phyloP scores from a whole-genome alignment of 2,888 invertebrate genomes.

The Catocala sponsa region DNA sequence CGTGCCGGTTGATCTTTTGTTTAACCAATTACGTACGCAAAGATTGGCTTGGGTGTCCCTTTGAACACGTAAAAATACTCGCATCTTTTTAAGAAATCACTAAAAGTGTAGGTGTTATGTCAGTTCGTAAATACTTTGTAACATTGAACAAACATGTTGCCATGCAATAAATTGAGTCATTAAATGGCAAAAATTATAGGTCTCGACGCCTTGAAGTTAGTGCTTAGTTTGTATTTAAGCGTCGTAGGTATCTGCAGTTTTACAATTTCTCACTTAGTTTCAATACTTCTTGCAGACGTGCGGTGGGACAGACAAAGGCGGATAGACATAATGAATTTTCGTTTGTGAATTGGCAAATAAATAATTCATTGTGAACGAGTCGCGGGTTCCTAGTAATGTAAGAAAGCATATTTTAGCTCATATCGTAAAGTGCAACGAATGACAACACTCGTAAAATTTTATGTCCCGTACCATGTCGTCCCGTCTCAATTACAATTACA shows the following conservation, averaged over 20 bases:
- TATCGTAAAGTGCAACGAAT: conserved; percentile 82
- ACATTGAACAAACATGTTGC: conserved; percentile 36
- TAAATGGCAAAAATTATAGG: conserved; percentile 58
- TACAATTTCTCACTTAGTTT: conserved; percentile 71
- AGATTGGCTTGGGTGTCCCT: conserved; percentile 18
- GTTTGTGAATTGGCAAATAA: conserved; percentile 77
- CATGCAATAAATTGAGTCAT: conserved; percentile 63
- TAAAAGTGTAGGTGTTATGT: conserved; percentile 23
- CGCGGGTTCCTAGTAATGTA: conserved; percentile 75
- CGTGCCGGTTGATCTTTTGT: conserved; percentile 55
- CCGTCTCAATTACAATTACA: conserved; percentile 86
- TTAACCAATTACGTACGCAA: conserved; percentile 57
- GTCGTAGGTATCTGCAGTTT: conserved; percentile 58
- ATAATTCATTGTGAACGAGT: conserved; percentile 80
- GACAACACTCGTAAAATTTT: conserved; percentile 84
- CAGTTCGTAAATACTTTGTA: conserved; percentile 36
- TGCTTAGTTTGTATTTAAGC: conserved; percentile 66
- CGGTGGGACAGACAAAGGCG: conserved; percentile 65
- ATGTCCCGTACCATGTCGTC: conserved; percentile 73
- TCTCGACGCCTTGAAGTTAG: conserved; percentile 58
- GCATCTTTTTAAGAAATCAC: conserved; percentile 27
- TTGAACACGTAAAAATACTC: conserved; percentile 14
- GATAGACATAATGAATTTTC: conserved; percentile 74
- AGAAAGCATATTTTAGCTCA: conserved; percentile 79
- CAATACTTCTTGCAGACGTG: conserved; percentile 64